A percentile compares a stretch with the other conserved stretches of the same genome.
Evolutionary conservation across 1,140 invertebrate species (phyloP).

Genomic region (Subanguina moxae): DNA sequence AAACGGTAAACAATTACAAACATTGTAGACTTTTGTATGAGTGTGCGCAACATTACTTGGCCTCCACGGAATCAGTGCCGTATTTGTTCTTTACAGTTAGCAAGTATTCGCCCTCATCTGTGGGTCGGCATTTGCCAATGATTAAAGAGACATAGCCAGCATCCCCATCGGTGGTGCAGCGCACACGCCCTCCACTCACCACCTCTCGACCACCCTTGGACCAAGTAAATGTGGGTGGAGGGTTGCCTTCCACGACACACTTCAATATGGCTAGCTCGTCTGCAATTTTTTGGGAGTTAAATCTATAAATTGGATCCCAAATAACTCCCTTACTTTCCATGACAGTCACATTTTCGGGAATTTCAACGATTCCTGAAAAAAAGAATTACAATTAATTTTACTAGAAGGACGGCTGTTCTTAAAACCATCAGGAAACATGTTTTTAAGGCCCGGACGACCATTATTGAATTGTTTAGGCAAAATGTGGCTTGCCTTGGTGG

Average conservation of each 20-base stretch:
- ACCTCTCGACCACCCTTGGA: constrained; percentile 71
- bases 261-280: constrained; percentile 55
- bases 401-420: too few species aligned
- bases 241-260: constrained; percentile 68
- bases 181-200: constrained; percentile 4
- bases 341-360: constrained; percentile 59
- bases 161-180: constrained; percentile 64
- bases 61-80: constrained; percentile 87
- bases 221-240: constrained; percentile 87
- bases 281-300: constrained; percentile 22
- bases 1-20: neutral
- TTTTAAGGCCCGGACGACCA: too few species aligned
- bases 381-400: too few species aligned
- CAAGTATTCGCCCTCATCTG: constrained; percentile 94
- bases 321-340: constrained; percentile 44
- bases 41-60: constrained; percentile 63
- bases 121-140: constrained; percentile 88
- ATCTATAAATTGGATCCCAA: too few species aligned
- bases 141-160: constrained; percentile 82
- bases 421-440: too few species aligned
- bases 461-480: too few species aligned
- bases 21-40: neutral
- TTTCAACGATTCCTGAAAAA: constrained; percentile 47
- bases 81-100: constrained; percentile 84
- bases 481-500: too few species aligned